phyloP scores from a whole-genome alignment of 2,113 vertebrate species.

The Bubo bubo region DNA sequence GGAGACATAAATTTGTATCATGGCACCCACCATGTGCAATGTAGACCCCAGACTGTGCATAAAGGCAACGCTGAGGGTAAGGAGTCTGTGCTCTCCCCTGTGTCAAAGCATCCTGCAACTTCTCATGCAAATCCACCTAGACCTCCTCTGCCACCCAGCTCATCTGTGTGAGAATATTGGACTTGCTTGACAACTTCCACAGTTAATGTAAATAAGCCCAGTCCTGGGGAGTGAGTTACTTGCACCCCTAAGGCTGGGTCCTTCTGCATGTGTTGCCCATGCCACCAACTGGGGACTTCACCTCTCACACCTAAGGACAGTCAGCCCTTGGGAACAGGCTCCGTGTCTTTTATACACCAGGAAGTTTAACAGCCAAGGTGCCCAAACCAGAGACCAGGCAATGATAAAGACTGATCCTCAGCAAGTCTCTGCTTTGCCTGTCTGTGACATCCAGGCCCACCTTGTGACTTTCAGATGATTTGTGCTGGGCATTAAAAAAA shows the following conservation, averaged over 20 bases:
- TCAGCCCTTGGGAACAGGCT: fast-evolving
- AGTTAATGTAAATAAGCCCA: not conserved
- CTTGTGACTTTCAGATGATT: not conserved
- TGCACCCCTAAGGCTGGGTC: not conserved
- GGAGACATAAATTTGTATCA: not conserved
- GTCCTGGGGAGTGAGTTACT: not conserved
- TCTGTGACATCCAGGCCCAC: not conserved
- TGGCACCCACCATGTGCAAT: fast-evolving
- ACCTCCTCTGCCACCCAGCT: not conserved
- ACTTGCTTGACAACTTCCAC: not conserved
- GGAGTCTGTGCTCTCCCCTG: too few species aligned
- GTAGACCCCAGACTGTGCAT: fast-evolving
- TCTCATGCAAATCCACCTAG: too few species aligned
- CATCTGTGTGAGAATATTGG: fast-evolving
- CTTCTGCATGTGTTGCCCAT: fast-evolving
- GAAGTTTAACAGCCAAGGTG: not conserved
- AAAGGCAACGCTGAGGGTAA: not conserved
- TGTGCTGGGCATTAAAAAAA: not conserved
- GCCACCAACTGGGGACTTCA: fast-evolving
- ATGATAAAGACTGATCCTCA: not conserved
- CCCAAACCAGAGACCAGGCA: not conserved
- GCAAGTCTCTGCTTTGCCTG: not conserved
- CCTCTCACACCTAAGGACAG: too few species aligned
- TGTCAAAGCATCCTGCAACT: not conserved
- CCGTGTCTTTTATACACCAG: not conserved